Percentiles rank a stretch among this genome's conserved stretches.
Conservation (phyloP, 2,797 vertebrate genomes). For the Melanogrammus aeglefinus region DNA sequence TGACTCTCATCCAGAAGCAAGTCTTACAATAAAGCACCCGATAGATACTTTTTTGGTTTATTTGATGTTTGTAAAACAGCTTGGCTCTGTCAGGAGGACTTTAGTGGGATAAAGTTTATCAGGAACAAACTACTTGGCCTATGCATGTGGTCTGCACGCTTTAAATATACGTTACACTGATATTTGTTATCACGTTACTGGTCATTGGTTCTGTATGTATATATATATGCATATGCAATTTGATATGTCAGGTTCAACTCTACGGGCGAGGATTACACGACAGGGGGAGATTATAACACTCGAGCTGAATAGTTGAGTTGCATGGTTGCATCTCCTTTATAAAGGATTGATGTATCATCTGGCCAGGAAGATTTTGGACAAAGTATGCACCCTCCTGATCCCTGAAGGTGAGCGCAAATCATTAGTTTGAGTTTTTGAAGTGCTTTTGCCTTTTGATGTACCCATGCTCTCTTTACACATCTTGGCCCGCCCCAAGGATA, state of each 20-base stretch:
- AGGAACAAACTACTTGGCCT: not conserved
- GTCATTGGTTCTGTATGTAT: slow-evolving; percentile 30
- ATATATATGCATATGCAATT: slow-evolving; percentile 34
- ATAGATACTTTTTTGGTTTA: not conserved
- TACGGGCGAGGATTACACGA: slow-evolving; percentile 35
- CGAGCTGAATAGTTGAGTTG: slow-evolving; percentile 11
- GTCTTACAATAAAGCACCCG: not conserved
- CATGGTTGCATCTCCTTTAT: slow-evolving; percentile 72
- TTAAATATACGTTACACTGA: slow-evolving; percentile 30
- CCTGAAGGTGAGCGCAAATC: slow-evolving; percentile 71
- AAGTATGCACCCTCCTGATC: slow-evolving; percentile 65
- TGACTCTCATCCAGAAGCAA: slow-evolving; percentile 9
- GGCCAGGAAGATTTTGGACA: slow-evolving; percentile 65
- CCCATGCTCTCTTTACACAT: slow-evolving; percentile 75
- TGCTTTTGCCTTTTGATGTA: slow-evolving; percentile 82
- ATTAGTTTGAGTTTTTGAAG: slow-evolving; percentile 84
- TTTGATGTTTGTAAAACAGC: not conserved
- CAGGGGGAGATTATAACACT: slow-evolving; percentile 17
- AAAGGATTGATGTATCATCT: slow-evolving; percentile 67
- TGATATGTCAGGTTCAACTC: slow-evolving; percentile 60
- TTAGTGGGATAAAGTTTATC: not conserved
- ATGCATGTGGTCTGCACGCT: slow-evolving; percentile 5
- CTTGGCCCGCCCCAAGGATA: slow-evolving; percentile 78
- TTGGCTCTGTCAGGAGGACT: not conserved
- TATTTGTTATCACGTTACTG: slow-evolving; percentile 29